Base-by-base conservation (phyloP, 2,888 invertebrate genomes). In the Disparrhopalites patrizii region DNA sequence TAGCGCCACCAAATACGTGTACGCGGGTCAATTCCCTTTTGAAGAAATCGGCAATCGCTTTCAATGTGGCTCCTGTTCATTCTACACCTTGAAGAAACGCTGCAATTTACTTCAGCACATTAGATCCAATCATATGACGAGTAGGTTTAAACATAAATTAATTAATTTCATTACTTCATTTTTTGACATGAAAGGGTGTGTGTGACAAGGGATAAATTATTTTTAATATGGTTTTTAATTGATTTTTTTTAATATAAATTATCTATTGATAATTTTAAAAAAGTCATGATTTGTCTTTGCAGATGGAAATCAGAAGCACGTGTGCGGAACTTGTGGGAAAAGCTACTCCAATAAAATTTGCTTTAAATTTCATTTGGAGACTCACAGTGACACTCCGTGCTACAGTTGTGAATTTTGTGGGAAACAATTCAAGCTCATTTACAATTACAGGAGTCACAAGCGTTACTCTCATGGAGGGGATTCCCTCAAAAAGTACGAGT, bases 371-470 rank as follows among this genome's bases (percentile, higher is more conserved):
- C 47, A 47, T 23, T 47, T 47, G 47, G 47, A 47, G 23, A 47
- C 47, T 3, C 47, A 47, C 23, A 47, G 15, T 8, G 47, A 47
- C 47, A 47, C 20, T 47, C 47, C 47, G 3, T 7, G 47, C 47
- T 47, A 47, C n/a, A 47, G 23, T 3, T 47, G 47, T 25, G 47
- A 47, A 20, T 47, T 47, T 13, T 47, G 47, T 47, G 47, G 47
- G 47, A 47, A 47, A 25, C 23, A 47, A 23, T 47, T 47, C n/a
- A 47, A 47, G 47, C 47, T 47, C 47, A 47, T 47, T 47, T 47
- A 47, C 25, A 47, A 47, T 13, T 47, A 47, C 47, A 20, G 47
- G n/a, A 47, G 47, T 47, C 47, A 47, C 23, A 47, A 47, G 47
- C 8, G 47, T 3, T 47, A 47, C 47, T 47, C 47, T 2, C 47